phyloP scores from a whole-genome alignment of 2,888 invertebrate species.

The Apamea epomidion region DNA sequence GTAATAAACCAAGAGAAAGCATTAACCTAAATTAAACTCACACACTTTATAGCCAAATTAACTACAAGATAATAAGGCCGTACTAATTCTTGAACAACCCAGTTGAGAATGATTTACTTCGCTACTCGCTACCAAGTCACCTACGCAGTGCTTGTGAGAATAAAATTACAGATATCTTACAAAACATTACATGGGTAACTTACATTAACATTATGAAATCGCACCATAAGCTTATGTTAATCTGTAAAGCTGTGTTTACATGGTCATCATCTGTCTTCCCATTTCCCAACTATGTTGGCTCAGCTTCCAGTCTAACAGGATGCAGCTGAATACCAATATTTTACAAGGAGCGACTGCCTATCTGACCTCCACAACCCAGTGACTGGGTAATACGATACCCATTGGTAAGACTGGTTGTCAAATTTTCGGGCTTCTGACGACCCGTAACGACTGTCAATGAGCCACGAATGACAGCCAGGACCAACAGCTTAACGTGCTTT shows the following conservation, averaged over 20 bases:
- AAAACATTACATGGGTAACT: slow-evolving; percentile 57
- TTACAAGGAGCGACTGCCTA: no score
- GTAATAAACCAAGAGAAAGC: neutral
- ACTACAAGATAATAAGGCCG: neutral
- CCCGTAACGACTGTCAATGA: no score
- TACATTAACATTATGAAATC: slow-evolving; percentile 48
- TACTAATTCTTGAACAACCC: slow-evolving; percentile 8
- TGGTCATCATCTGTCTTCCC: neutral
- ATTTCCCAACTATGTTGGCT: no score
- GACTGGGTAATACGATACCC: no score
- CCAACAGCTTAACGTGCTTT: no score
- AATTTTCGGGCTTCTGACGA: no score
- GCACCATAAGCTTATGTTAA: slow-evolving; percentile 49
- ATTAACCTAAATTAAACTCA: slow-evolving; percentile 16
- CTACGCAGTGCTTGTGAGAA: slow-evolving; percentile 55
- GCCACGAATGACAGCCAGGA: no score
- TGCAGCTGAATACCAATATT: no score
- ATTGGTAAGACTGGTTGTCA: no score
- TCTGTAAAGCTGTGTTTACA: slow-evolving; percentile 34
- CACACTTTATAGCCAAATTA: slow-evolving; percentile 19
- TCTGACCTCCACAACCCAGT: no score
- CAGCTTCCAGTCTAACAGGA: no score
- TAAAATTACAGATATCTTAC: slow-evolving; percentile 52
- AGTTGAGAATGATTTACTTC: slow-evolving; percentile 46
- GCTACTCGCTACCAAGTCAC: slow-evolving; percentile 28